These are phyloP conservation scores for Actinostola sp. DNA, from an alignment of 92 coral and sea anemone species.

Conservation along the genomic window DNA sequence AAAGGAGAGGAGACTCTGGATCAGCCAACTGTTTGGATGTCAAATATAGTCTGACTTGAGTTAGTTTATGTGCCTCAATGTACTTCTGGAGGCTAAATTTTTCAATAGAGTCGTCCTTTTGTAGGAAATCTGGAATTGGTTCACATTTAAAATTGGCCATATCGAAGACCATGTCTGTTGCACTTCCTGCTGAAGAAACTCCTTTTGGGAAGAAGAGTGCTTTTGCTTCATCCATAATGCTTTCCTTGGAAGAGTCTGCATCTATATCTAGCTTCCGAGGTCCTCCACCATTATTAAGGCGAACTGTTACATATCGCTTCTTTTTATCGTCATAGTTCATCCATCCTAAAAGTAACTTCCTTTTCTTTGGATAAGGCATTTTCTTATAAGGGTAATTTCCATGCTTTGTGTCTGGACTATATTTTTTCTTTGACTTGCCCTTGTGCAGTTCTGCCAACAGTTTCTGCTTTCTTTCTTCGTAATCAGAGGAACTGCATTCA, in stretches of 20 bases:
- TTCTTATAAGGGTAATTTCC: background rate
- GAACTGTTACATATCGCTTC: constrained; percentile 30
- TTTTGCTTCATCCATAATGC: constrained; percentile 38
- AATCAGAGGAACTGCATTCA: background rate
- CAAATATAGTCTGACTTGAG: constrained; percentile 24
- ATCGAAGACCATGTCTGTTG: constrained; percentile 38
- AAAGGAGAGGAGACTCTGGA: background rate
- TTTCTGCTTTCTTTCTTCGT: constrained; percentile 43
- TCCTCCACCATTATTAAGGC: constrained; percentile 39
- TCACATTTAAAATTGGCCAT: constrained; percentile 47
- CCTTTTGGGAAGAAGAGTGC: constrained; percentile 35
- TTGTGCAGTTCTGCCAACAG: constrained; percentile 41
- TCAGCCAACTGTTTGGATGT: constrained; percentile 22
- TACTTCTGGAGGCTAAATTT: constrained; percentile 30
- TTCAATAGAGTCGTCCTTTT: constrained; percentile 15
- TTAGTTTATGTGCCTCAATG: constrained; percentile 36
- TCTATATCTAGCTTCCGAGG: constrained; percentile 25
- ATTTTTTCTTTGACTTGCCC: constrained; percentile 26
- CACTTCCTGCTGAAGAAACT: constrained; percentile 24
- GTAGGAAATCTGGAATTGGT: constrained; percentile 23
- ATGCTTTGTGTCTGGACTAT: constrained; percentile 21
- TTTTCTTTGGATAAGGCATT: constrained; percentile 6
- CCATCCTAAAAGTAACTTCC: constrained; percentile 41
- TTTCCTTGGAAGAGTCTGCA: constrained; percentile 3
- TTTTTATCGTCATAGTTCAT: constrained; percentile 16